A percentile compares a stretch with the other conserved stretches of the same genome.
phyloP scores from a whole-genome alignment of 2,113 vertebrate genomes.

The Scalopus aquaticus region DNA sequence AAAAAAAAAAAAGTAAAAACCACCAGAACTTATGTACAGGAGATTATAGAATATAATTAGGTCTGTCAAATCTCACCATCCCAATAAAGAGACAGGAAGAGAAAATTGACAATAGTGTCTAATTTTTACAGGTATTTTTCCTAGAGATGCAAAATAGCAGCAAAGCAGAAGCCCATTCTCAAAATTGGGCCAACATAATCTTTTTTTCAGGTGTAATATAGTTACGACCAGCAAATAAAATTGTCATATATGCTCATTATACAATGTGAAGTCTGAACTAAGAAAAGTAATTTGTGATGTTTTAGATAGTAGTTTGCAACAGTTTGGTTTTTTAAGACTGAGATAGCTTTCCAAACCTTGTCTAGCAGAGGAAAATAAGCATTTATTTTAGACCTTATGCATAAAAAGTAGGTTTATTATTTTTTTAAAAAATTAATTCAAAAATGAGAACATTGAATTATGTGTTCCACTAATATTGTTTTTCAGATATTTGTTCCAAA shows the following conservation, averaged over 20 bases:
- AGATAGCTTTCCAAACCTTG: neutral
- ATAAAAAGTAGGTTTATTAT: neutral
- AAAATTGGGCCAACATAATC: neutral
- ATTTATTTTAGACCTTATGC: neutral
- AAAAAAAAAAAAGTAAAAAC: neutral
- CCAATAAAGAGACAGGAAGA: neutral
- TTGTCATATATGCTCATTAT: neutral
- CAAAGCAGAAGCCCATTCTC: neutral
- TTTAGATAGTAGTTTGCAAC: neutral
- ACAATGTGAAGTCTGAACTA: neutral
- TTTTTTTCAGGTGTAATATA: neutral
- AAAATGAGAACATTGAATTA: neutral
- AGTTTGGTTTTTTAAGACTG: neutral
- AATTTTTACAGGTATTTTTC: neutral
- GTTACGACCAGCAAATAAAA: neutral
- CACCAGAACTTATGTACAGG: neutral
- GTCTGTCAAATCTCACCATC: neutral
- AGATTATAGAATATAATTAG: neutral
- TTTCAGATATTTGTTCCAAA: neutral
- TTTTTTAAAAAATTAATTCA: neutral
- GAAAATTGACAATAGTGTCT: neutral
- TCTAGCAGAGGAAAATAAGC: neutral
- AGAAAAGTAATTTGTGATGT: neutral
- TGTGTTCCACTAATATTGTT: neutral
- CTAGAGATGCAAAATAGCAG: neutral